A percentile compares a stretch with the other conserved stretches of the same genome.
phyloP scores from a whole-genome alignment of 2,113 vertebrate species.

The Heterotis niloticus region DNA sequence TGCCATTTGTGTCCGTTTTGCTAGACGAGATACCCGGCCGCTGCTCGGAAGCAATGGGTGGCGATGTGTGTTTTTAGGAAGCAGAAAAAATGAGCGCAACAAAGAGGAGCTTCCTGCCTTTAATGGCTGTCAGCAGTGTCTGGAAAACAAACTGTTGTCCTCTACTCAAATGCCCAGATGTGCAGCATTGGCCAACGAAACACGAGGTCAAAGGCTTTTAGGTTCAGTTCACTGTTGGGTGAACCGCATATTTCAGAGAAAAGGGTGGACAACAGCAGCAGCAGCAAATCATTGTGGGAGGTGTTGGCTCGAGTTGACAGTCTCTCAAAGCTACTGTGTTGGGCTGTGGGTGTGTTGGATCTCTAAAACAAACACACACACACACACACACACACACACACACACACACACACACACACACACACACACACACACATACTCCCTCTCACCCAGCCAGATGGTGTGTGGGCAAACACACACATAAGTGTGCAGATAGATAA shows the following conservation, averaged over 20 bases:
- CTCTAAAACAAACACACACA: too few relatives aligned
- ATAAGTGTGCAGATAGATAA: too few relatives aligned
- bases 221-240: not conserved
- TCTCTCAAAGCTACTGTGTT: too few relatives aligned
- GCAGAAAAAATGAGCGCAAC: not conserved
- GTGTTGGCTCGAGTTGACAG: too few relatives aligned
- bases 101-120: constrained; percentile 16
- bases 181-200: not conserved
- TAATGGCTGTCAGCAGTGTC: constrained; percentile 8
- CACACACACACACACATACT: too few relatives aligned
- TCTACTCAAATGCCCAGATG: not conserved
- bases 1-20: not conserved
- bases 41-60: not conserved
- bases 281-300: not conserved
- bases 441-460: too few relatives aligned
- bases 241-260: not conserved
- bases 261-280: not conserved
- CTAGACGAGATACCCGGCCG: not conserved
- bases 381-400: too few relatives aligned
- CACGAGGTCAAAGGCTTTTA: not conserved
- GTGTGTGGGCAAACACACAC: too few relatives aligned
- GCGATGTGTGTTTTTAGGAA: not conserved
- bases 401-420: too few relatives aligned
- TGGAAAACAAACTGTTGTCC: constrained; percentile 8
- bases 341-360: too few relatives aligned